phyloP scores from a whole-genome alignment of 2,797 vertebrate species.

The Chiloscyllium punctatum region DNA sequence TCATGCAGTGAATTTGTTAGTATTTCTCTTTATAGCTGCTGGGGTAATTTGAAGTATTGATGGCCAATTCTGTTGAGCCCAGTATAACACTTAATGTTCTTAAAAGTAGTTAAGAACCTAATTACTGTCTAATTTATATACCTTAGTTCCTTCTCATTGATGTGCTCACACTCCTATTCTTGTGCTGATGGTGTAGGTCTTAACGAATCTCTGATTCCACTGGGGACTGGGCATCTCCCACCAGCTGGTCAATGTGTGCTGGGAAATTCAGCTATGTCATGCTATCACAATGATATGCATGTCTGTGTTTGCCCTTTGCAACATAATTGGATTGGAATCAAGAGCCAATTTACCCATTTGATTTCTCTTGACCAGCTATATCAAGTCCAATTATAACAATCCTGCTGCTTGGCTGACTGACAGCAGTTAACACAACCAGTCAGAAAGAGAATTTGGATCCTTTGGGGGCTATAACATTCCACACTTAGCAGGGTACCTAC shows the following conservation, averaged over 20 bases:
- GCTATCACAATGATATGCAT: neutral
- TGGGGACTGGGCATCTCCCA: neutral
- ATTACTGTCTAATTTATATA: neutral
- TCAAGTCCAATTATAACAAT: neutral
- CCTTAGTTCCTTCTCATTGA: neutral
- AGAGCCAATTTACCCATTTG: neutral
- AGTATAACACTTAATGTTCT: neutral
- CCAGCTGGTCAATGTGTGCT: neutral
- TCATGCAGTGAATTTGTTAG: neutral
- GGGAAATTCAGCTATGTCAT: neutral
- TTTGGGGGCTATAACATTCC: neutral
- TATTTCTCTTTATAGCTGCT: neutral
- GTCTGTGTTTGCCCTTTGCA: neutral
- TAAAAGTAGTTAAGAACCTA: neutral
- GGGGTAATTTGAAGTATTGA: neutral
- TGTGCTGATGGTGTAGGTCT: neutral
- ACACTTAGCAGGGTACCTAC: neutral
- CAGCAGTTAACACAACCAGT: neutral
- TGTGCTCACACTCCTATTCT: neutral
- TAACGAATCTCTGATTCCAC: neutral
- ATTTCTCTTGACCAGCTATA: neutral
- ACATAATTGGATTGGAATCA: neutral
- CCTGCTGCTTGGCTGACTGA: no score
- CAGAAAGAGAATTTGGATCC: neutral
- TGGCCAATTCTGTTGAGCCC: neutral